These are phyloP conservation scores for Hedya salicella DNA, from an alignment of 2,888 invertebrate species.

Conservation along the genomic window DNA sequence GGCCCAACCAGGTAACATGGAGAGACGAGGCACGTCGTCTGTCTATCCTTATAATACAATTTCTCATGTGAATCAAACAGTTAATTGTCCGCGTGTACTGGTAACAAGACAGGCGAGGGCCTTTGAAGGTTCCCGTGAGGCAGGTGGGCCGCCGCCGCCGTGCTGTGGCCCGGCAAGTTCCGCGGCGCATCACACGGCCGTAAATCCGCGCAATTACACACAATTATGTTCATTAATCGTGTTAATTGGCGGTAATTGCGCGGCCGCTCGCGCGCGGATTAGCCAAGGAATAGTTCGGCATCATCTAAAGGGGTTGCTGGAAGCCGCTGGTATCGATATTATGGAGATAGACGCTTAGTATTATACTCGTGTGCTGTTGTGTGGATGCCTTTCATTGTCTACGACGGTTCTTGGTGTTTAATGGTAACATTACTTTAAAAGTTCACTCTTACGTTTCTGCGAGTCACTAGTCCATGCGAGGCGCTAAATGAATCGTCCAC, in stretches of 20 bases:
- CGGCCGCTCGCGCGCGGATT: not conserved
- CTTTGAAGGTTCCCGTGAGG: conserved; percentile 23
- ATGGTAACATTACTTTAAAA: no score
- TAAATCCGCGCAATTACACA: conserved; percentile 35
- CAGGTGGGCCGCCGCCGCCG: conserved; percentile 3
- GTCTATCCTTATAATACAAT: no score
- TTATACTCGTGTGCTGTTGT: no score
- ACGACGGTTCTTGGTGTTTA: no score
- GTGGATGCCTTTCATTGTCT: no score
- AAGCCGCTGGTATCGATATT: no score
- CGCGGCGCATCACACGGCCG: conserved; percentile 11
- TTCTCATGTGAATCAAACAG: not conserved
- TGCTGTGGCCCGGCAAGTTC: conserved; percentile 6
- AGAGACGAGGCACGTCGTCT: no score
- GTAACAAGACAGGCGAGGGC: not conserved
- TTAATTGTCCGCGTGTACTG: not conserved
- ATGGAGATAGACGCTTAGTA: no score
- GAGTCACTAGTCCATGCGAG: no score
- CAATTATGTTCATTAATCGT: conserved; percentile 29
- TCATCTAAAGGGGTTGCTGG: conserved; percentile 2
- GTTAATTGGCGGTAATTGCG: conserved; percentile 24
- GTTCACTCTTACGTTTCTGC: no score
- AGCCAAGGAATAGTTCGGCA: conserved; percentile 25
- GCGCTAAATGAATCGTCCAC: no score
- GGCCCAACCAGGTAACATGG: no score